Percentiles rank a stretch among this genome's conserved stretches.
Conservation (phyloP, 2,113 vertebrate genomes). For the Indicator indicator region DNA sequence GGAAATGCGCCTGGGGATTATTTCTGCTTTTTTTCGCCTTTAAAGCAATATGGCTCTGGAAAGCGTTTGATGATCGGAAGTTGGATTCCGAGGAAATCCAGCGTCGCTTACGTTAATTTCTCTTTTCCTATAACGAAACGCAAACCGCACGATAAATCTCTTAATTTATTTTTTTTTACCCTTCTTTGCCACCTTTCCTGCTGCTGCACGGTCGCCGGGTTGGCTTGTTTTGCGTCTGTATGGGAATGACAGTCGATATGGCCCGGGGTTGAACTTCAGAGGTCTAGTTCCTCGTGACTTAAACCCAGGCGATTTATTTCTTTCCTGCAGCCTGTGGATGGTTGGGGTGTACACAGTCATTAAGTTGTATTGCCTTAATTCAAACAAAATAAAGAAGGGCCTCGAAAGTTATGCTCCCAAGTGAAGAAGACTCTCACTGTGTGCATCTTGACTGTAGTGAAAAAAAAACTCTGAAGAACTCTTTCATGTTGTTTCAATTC, state of each 20-base stretch:
- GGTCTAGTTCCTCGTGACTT: neutral
- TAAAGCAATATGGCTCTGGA: rapidly evolving
- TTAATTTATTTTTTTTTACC: rapidly evolving
- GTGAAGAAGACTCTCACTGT: neutral
- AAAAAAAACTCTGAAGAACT: neutral
- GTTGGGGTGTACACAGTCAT: rapidly evolving
- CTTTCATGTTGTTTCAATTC: rapidly evolving
- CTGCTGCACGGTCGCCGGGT: neutral
- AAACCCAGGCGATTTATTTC: rapidly evolving
- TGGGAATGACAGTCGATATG: neutral
- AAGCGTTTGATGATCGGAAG: neutral
- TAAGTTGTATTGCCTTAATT: neutral
- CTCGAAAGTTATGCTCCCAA: rapidly evolving
- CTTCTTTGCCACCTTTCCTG: neutral
- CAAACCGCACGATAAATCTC: neutral
- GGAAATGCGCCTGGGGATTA: rapidly evolving
- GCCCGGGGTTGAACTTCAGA: neutral
- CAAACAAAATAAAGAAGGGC: neutral
- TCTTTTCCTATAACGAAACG: neutral
- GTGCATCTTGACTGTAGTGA: neutral
- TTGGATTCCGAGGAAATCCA: neutral
- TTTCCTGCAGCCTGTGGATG: rapidly evolving
- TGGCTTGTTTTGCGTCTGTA: neutral
- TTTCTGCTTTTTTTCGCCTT: neutral
- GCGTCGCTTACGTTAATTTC: neutral